Evolutionary conservation across 2,797 vertebrate species (phyloP).

Genomic region (Malurus leucopterus): DNA sequence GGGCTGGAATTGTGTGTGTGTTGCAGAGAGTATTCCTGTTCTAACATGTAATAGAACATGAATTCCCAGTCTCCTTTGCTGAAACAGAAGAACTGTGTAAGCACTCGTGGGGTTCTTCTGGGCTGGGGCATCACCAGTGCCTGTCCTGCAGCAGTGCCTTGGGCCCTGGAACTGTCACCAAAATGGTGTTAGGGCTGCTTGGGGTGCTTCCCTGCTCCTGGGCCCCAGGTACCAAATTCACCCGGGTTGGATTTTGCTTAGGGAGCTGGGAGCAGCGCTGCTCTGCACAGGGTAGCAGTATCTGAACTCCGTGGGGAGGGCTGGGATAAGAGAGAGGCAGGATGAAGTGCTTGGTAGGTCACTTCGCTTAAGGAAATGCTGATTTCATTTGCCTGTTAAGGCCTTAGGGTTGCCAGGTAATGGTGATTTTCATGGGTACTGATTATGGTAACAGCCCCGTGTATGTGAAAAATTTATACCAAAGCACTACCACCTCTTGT

Average conservation of each 20-base stretch:
- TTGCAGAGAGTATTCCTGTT: not conserved
- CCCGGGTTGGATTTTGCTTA: not conserved
- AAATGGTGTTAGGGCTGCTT: not conserved
- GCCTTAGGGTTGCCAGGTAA: accelerated
- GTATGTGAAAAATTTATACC: not conserved
- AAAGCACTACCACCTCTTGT: not conserved
- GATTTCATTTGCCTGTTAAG: not conserved
- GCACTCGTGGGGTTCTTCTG: accelerated
- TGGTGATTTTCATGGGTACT: not conserved
- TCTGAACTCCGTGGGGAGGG: accelerated
- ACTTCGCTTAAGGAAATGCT: accelerated
- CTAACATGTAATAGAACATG: not conserved
- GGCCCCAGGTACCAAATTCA: no score
- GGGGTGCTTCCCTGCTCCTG: not conserved
- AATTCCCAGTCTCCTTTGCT: not conserved
- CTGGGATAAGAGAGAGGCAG: no score
- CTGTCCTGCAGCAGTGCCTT: not conserved
- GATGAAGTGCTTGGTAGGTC: not conserved
- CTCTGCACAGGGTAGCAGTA: accelerated
- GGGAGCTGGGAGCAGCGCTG: not conserved
- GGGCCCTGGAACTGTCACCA: not conserved
- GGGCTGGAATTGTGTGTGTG: not conserved
- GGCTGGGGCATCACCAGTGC: not conserved
- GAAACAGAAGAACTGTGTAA: not conserved
- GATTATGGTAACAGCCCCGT: accelerated